A percentile compares a stretch with the other conserved stretches of the same genome.
These are phyloP conservation scores for Malurus cyaneus DNA, from an alignment of 2,113 vertebrate genomes.

Conservation along the genomic window DNA sequence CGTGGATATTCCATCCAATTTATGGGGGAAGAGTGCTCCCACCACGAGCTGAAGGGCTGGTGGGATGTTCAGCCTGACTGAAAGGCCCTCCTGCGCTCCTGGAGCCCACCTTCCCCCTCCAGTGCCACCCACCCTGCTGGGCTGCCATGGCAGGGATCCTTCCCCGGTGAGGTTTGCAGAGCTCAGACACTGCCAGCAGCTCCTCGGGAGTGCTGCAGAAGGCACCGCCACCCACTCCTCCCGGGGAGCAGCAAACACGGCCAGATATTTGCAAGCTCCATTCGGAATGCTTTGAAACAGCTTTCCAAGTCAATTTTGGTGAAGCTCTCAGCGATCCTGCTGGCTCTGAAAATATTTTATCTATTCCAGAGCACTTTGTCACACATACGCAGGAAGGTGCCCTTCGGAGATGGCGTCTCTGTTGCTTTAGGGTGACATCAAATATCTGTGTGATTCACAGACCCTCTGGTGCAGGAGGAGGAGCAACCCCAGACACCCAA, in stretches of 20 bases:
- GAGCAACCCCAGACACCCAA: background rate
- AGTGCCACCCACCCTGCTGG: background rate
- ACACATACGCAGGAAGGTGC: background rate
- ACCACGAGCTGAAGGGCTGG: background rate
- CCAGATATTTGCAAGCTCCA: slow-evolving; percentile 26
- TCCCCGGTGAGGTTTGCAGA: background rate
- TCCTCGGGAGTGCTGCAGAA: background rate
- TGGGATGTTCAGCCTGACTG: background rate
- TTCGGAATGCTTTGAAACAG: background rate
- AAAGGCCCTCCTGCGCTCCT: background rate
- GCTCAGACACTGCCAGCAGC: slow-evolving; percentile 8
- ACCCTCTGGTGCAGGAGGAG: background rate
- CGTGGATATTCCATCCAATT: rapidly evolving
- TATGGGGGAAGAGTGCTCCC: background rate
- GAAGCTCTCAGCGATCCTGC: background rate
- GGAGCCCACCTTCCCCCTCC: background rate
- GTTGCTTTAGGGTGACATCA: background rate
- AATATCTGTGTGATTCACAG: background rate
- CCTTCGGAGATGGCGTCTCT: background rate
- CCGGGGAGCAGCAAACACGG: background rate
- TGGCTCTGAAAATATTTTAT: background rate
- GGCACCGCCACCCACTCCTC: slow-evolving; percentile 1
- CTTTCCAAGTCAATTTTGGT: background rate
- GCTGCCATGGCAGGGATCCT: background rate
- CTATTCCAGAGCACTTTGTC: background rate